Evolutionary conservation across 1,140 invertebrate species (phyloP).

Genomic region (Lasioglossum albipes): DNA sequence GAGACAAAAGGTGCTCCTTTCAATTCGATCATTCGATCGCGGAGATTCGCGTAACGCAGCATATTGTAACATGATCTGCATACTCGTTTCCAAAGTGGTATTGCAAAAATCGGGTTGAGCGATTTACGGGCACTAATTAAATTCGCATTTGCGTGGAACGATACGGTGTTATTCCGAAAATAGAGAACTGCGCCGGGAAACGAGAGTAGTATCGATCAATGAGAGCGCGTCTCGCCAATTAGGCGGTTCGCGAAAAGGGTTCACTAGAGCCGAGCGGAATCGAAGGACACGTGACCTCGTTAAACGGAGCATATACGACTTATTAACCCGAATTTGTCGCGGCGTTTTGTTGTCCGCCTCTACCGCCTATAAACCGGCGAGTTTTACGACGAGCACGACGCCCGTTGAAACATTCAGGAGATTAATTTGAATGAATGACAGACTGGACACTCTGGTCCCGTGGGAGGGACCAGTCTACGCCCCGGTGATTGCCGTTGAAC

Average conservation of each 20-base stretch:
- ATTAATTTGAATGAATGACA: constrained; percentile 65
- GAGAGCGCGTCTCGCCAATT: background rate
- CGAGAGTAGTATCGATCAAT: background rate
- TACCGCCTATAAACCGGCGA: constrained; percentile 46
- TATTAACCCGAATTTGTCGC: constrained; percentile 35
- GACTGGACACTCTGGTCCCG: constrained; percentile 49
- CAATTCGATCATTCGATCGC: no score
- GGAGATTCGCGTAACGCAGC: no score
- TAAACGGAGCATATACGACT: constrained; percentile 16
- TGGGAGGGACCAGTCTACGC: constrained; percentile 54
- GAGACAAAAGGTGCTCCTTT: no score
- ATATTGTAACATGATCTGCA: no score
- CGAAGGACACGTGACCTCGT: constrained; percentile 17
- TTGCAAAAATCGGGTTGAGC: no score
- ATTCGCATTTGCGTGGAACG: no score
- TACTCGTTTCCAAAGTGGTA: no score
- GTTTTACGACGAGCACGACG: constrained; percentile 50
- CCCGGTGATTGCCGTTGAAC: constrained; percentile 56
- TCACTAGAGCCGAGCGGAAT: background rate
- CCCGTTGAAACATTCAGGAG: constrained; percentile 59
- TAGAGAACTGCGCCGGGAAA: background rate
- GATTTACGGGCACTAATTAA: no score
- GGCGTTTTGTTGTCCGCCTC: constrained; percentile 41
- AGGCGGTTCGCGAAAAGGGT: background rate
- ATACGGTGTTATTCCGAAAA: background rate